Percentiles rank a stretch among this genome's conserved stretches.
Conservation (phyloP, 2,797 vertebrate species). For the Molossus alvarezi region DNA sequence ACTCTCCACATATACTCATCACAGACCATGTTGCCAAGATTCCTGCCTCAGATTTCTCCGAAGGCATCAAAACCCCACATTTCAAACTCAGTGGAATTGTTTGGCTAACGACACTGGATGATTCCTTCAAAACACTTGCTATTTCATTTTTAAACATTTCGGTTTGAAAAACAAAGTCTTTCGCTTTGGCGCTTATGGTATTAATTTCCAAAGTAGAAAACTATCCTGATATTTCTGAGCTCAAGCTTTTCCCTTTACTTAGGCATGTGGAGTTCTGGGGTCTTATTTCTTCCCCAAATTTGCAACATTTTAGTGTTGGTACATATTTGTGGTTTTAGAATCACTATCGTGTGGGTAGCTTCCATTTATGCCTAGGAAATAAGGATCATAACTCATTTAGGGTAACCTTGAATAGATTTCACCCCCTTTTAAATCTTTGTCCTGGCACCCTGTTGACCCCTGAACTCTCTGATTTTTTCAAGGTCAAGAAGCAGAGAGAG, state of each 20-base stretch:
- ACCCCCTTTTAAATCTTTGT: not conserved
- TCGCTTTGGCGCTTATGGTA: not conserved
- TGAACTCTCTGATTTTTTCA: slow-evolving; percentile 8
- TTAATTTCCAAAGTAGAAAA: slow-evolving; percentile 37
- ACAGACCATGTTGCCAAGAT: not conserved
- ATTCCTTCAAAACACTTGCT: slow-evolving; percentile 17
- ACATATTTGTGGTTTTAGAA: not conserved
- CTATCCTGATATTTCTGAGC: not conserved
- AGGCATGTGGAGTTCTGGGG: slow-evolving; percentile 10
- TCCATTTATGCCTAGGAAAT: not conserved
- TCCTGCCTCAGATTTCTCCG: slow-evolving; percentile 1
- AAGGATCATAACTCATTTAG: not conserved
- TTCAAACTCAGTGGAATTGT: not conserved
- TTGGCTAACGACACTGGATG: not conserved
- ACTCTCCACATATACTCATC: not conserved
- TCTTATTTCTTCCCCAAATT: not conserved
- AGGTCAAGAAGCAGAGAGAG: not conserved
- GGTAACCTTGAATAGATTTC: not conserved
- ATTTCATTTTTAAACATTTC: slow-evolving; percentile 33
- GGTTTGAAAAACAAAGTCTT: slow-evolving; percentile 28
- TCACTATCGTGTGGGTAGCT: not conserved
- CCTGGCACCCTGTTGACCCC: not conserved
- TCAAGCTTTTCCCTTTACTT: not conserved
- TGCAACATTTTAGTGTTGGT: not conserved
- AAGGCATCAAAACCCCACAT: not conserved